Conservation (phyloP, 2,888 invertebrate genomes). For the Drosophila engyochracea region DNA sequence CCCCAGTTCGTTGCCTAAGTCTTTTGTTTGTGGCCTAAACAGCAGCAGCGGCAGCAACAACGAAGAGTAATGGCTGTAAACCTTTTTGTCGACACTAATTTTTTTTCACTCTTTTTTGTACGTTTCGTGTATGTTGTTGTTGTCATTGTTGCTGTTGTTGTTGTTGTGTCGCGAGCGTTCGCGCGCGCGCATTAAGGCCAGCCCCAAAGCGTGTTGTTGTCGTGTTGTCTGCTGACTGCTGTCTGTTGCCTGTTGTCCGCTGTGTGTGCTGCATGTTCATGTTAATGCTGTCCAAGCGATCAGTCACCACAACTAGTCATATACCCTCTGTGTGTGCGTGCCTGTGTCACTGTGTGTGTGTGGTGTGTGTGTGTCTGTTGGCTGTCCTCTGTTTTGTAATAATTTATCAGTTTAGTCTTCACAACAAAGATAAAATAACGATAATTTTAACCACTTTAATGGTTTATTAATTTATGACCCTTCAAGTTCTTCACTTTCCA, state of each 20-base stretch:
- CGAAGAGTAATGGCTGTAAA: slow-evolving; percentile 84
- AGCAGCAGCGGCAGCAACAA: slow-evolving; percentile 56
- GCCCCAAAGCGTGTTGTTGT: slow-evolving; percentile 63
- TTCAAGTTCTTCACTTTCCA: slow-evolving; percentile 83
- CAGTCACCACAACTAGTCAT: slow-evolving; percentile 70
- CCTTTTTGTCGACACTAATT: slow-evolving; percentile 85
- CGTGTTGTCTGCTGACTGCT: slow-evolving; percentile 50
- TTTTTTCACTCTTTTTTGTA: slow-evolving; percentile 60
- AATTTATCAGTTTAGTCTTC: slow-evolving; percentile 85
- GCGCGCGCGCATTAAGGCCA: slow-evolving; percentile 77
- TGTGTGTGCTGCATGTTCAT: slow-evolving; percentile 73
- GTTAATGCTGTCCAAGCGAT: slow-evolving; percentile 80
- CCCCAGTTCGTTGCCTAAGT: slow-evolving; percentile 74
- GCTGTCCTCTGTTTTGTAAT: slow-evolving; percentile 84
- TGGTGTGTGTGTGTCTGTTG: slow-evolving; percentile 22
- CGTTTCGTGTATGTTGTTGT: slow-evolving; percentile 19
- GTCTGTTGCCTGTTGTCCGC: slow-evolving; percentile 73
- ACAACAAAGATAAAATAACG: slow-evolving; percentile 84
- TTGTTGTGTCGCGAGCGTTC: slow-evolving; percentile 65
- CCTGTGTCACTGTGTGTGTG: not conserved
- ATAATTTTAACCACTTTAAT: slow-evolving; percentile 86
- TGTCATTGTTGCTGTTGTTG: slow-evolving; percentile 10
- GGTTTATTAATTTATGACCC: slow-evolving; percentile 86
- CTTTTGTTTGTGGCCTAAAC: slow-evolving; percentile 73
- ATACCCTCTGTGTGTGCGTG: not conserved